These are phyloP conservation scores for Planococcus citri DNA, from an alignment of 1,140 invertebrate species.

Conservation along the genomic window DNA sequence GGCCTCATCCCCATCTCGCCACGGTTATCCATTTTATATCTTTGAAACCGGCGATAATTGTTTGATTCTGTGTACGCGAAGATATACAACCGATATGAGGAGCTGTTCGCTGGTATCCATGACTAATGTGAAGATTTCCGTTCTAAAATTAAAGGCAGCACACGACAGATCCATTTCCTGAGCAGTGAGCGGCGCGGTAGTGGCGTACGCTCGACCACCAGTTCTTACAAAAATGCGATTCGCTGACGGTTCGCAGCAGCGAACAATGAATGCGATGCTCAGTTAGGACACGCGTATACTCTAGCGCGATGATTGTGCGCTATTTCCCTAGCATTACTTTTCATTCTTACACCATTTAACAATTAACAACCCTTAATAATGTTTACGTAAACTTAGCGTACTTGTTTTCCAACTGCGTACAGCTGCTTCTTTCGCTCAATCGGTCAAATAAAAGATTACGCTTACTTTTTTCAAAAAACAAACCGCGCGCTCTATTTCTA, in stretches of 20 bases:
- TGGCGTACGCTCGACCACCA: not conserved
- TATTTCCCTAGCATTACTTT: constrained; percentile 7
- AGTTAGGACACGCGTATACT: constrained; percentile 1
- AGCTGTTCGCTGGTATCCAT: not conserved
- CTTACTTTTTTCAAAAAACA: not conserved
- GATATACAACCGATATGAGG: not conserved
- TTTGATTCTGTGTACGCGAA: not conserved
- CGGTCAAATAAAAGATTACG: not conserved
- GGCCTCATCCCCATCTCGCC: not conserved
- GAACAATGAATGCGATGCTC: not conserved
- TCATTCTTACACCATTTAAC: constrained; percentile 3
- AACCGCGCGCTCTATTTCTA: not conserved
- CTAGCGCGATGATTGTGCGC: not conserved
- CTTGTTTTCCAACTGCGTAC: not conserved
- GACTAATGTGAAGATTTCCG: constrained; percentile 6
- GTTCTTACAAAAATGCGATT: not conserved
- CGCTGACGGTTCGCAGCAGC: too few relatives aligned
- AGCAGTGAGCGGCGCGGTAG: not conserved
- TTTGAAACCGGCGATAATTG: not conserved
- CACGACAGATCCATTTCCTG: not conserved
- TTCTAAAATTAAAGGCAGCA: not conserved
- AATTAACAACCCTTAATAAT: constrained; percentile 8
- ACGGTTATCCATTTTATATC: not conserved
- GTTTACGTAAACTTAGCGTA: not conserved
- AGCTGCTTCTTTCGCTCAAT: not conserved